Evolutionary conservation across 1,140 invertebrate genomes (phyloP).

Genomic region (Drosophila novamexicana): DNA sequence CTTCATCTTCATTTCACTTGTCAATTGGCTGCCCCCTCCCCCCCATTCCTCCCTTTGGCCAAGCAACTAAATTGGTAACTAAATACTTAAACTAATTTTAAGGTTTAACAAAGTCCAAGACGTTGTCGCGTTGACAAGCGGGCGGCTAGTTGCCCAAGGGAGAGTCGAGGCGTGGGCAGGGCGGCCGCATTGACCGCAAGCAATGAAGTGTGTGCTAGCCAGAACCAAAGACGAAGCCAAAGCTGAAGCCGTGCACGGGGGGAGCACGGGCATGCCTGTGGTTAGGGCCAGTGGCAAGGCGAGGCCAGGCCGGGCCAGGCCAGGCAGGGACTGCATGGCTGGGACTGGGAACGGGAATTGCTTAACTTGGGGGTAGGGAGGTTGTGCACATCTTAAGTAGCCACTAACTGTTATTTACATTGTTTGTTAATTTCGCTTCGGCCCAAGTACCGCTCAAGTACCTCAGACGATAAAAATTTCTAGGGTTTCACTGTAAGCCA

Average conservation of each 20-base stretch:
- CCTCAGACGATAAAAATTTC: conserved; percentile 46
- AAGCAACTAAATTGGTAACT: conserved; percentile 75
- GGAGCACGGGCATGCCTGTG: conserved; percentile 54
- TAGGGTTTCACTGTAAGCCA: conserved; percentile 56
- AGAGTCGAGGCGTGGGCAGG: conserved; percentile 4
- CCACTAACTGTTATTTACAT: conserved; percentile 81
- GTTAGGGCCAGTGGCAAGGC: conserved; percentile 29
- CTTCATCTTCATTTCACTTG: conserved; percentile 45
- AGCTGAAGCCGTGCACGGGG: conserved; percentile 22
- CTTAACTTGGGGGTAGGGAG: not conserved
- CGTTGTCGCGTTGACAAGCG: conserved; percentile 57
- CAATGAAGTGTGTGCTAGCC: conserved; percentile 58
- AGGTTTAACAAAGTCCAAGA: conserved; percentile 80
- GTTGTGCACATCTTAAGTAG: conserved; percentile 58
- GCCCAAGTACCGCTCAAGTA: conserved; percentile 29
- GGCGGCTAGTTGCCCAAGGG: not conserved
- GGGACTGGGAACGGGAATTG: conserved; percentile 1
- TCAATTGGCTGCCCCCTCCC: conserved; percentile 18
- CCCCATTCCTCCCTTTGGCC: not conserved
- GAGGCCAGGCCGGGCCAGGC: too few relatives aligned
- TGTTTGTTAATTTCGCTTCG: conserved; percentile 69
- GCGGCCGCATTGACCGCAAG: conserved; percentile 67
- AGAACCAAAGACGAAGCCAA: conserved; percentile 10
- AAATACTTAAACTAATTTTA: conserved; percentile 83
- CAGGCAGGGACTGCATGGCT: not conserved